phyloP scores from a whole-genome alignment of 2,113 vertebrate species.

The Andinoacara biseriatus region DNA sequence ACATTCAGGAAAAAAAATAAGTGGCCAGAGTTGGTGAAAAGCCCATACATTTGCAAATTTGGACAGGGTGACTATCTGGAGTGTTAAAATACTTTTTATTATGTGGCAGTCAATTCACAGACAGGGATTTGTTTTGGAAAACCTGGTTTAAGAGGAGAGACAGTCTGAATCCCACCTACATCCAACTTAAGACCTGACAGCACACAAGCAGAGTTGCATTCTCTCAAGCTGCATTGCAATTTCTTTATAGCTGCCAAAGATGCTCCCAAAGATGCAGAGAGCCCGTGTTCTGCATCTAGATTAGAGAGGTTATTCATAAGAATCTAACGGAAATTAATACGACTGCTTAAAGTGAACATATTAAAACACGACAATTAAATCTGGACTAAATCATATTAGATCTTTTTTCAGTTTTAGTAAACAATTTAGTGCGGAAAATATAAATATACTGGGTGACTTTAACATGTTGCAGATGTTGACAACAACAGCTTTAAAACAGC shows the following conservation, averaged over 20 bases:
- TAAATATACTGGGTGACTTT: neutral
- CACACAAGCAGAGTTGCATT: neutral
- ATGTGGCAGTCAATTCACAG: neutral
- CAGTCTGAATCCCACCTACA: neutral
- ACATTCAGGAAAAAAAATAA: neutral
- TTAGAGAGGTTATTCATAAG: neutral
- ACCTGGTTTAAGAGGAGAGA: neutral
- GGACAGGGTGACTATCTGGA: neutral
- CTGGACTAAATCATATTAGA: neutral
- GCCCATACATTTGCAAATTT: neutral
- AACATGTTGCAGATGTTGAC: neutral
- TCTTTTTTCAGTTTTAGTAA: neutral
- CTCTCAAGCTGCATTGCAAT: neutral
- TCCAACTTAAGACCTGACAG: neutral
- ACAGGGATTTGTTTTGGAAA: neutral
- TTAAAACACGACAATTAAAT: neutral
- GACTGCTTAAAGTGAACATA: neutral
- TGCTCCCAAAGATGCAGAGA: too few species aligned
- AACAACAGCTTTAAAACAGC: neutral
- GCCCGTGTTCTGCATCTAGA: neutral
- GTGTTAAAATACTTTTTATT: neutral
- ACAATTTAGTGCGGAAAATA: neutral
- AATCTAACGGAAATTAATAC: neutral
- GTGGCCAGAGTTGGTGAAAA: neutral
- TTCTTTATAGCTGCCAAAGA: neutral